Percentiles rank a stretch among this genome's conserved stretches.
phyloP scores from a whole-genome alignment of 2,888 invertebrate species.

The Lysandra coridon region DNA sequence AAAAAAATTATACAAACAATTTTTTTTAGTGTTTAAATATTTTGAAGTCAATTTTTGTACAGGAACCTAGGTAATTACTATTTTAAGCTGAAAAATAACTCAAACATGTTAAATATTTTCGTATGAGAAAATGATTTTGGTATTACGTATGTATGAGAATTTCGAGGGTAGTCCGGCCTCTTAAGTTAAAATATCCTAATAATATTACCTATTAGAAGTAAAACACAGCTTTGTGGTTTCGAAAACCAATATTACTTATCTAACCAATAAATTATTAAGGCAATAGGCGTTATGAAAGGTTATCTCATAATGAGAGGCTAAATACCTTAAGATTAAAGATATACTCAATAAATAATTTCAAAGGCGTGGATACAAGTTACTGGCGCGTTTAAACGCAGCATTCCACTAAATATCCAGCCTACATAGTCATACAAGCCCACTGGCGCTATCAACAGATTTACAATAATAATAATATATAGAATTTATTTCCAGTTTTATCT shows the following conservation, averaged over 20 bases:
- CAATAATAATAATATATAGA: slow-evolving; percentile 20
- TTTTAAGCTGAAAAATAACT: too few relatives aligned
- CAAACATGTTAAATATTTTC: too few relatives aligned
- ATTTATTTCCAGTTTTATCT: slow-evolving; percentile 20
- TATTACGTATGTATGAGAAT: too few relatives aligned
- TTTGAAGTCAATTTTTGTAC: too few relatives aligned
- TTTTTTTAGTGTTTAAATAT: too few relatives aligned
- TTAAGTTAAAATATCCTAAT: not conserved
- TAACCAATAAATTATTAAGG: not conserved
- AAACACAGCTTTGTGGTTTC: not conserved
- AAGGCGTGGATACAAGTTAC: slow-evolving; percentile 18
- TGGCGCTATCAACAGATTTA: slow-evolving; percentile 12
- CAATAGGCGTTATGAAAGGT: slow-evolving; percentile 9
- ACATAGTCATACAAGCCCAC: slow-evolving; percentile 13
- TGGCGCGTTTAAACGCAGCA: slow-evolving; percentile 17
- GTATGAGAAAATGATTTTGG: too few relatives aligned
- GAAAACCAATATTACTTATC: not conserved
- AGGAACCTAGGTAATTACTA: too few relatives aligned
- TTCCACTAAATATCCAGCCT: slow-evolving; percentile 11
- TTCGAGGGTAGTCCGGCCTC: too few relatives aligned
- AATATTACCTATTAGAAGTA: not conserved
- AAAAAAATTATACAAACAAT: too few relatives aligned
- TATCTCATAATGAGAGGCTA: slow-evolving; percentile 21
- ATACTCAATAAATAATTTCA: slow-evolving; percentile 12
- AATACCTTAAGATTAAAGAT: slow-evolving; percentile 19